Evolutionary conservation across 2,888 invertebrate species (phyloP), one percentile per base, ranked within the genome.

Genomic region (Allacma fusca): DNA sequence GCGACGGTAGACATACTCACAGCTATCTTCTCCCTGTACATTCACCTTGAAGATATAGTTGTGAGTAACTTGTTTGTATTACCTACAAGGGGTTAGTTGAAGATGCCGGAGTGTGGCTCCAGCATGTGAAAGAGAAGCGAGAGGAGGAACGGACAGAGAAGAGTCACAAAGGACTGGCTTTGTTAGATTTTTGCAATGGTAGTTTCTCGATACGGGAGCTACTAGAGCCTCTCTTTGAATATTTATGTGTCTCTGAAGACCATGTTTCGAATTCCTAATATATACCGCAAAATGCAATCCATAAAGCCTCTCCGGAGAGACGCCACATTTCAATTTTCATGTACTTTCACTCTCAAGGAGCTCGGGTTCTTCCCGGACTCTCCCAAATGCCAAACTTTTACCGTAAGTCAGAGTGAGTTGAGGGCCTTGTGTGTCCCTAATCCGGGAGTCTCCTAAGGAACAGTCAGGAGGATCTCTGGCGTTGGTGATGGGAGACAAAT

Each of bases 211-310:
- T 73, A 73, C 50, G 67, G 70, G 43, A 68, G 68, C n/a, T 26
- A 34, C 7, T 72, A 67, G 50, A 72, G 69, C 34, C 62, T 74
- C 59, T 64, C 59, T 75, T 74, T 78, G 78, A 78, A 78, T 78
- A 78, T 78, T 78, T 78, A 78, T 78, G 78, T 72, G 40, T 78
- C 75, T 78, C 78, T 67, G 71, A 78, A 78, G 75, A 75, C 77
- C 74, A 78, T 75, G 78, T 75, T 78, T 75, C 75, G 75, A 78
- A 78, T 78, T 78, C 71, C 71, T 78, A 75, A 78, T 71, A 78
- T 78, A 78, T 75, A 75, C 78, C 78, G 75, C 78, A 78, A 74
- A 73, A 59, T 74, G 44, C 75, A 75, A 78, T 78, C 71, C 71
- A 75, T 78, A 78, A 75, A 78, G 62, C 70, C 75, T 75, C 75